Evolutionary conservation across 2,113 vertebrate species (phyloP), one percentile per base, ranked within the genome.

Genomic region (Accipiter cooperii): DNA sequence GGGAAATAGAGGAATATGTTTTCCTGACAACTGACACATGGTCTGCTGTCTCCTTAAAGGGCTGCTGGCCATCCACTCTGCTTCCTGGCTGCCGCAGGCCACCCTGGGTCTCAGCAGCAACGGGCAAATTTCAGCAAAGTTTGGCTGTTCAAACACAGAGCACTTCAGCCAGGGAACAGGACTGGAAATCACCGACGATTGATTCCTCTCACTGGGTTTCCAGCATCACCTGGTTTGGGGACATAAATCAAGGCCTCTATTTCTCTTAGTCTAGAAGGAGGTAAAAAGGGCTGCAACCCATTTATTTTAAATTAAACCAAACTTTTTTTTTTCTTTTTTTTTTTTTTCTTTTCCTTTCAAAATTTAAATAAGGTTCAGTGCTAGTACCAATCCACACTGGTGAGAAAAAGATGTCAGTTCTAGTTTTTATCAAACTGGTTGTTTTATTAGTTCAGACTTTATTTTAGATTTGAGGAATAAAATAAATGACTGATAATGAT

Each of bases 11-110:
- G 28, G 89, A 95, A 91, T 92, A 90, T 81, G 58, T 96, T 95
- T 97, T 95, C 73, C 78, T 97, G 94, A 96, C 94, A 97, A 86
- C 68, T 52, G 96, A 96, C 92, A 94, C 84, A 97, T 90, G 85
- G 85, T 16, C 66, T 92, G 73, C 90, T 96, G 76, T 91, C 46
- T 97, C 28, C 84, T 96, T 87, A 94, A 91, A 96, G 61, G 61
- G 81, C 92, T 95, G 44, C 57, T 65, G 90, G 95, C 82, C 76
- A 93, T 84, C 63, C 33, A 2, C 88, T 93, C 65, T 77, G 69
- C 71, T 90, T 97, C n/a, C 33, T 2, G 3, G 12, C 64, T 94
- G 76, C 80, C 15, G 15, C 49, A 65, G 83, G 80, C 89, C 52
- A 81, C 69, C n/a, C 55, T 71, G 34, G 25, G 36, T 77, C 51